phyloP scores from a whole-genome alignment of 2,113 vertebrate species.

The Noctilio leporinus region DNA sequence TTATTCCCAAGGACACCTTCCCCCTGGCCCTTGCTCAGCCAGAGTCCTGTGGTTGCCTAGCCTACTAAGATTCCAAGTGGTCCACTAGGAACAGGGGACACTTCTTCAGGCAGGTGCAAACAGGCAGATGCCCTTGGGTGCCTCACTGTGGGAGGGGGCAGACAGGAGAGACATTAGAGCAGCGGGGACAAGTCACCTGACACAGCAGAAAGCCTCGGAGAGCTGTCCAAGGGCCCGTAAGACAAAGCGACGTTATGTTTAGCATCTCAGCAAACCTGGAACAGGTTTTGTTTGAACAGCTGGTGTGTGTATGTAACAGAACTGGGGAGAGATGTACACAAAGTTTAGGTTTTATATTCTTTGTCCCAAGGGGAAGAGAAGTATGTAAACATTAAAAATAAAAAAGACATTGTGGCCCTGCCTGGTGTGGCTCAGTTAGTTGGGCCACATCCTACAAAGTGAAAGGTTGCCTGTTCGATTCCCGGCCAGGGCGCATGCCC shows the following conservation, averaged over 20 bases:
- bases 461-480: no score
- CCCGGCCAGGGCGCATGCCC: no score
- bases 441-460: no score
- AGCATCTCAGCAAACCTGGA: neutral
- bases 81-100: neutral
- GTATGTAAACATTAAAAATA: neutral
- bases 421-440: no score
- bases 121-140: neutral
- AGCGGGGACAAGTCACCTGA: neutral
- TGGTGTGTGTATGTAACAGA: neutral
- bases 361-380: neutral
- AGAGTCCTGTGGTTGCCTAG: neutral
- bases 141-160: neutral
- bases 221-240: rapidly evolving
- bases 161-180: neutral
- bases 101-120: neutral
- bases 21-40: rapidly evolving
- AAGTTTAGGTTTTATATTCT: neutral
- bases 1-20: neutral
- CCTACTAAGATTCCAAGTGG: neutral
- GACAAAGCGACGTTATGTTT: neutral
- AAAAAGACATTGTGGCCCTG: no score
- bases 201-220: neutral
- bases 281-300: neutral
- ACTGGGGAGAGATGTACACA: neutral